Conservation (phyloP, 1,140 invertebrate species). For the Mesaphorura yosii region DNA sequence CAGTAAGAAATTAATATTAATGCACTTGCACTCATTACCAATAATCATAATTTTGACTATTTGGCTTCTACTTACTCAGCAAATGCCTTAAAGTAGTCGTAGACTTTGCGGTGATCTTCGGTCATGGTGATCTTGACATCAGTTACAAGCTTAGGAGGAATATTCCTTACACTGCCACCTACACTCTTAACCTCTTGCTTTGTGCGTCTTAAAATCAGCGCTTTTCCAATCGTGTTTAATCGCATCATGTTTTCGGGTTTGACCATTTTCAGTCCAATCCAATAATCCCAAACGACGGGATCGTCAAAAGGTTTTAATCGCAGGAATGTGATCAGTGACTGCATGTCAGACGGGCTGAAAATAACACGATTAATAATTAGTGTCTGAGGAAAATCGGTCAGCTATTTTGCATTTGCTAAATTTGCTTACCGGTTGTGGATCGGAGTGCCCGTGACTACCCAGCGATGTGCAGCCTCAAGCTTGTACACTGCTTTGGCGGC, state of each 20-base stretch:
- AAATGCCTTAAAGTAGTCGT: conserved; percentile 39
- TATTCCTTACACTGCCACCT: conserved; percentile 1
- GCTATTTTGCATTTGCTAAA: conserved; percentile 46
- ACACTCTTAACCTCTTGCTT: conserved; percentile 56
- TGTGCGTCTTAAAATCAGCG: conserved; percentile 67
- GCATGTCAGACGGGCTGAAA: conserved; percentile 22
- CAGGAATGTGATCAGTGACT: conserved; percentile 21
- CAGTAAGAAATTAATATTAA: neutral
- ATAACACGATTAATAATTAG: neutral
- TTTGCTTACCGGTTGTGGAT: conserved; percentile 88
- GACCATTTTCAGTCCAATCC: conserved; percentile 56
- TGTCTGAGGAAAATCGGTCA: neutral
- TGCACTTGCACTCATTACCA: no score
- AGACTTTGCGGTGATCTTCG: conserved; percentile 60
- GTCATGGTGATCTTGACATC: conserved; percentile 49
- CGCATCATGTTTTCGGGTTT: conserved; percentile 55
- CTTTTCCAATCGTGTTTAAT: conserved; percentile 64
- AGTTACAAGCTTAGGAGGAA: conserved; percentile 30
- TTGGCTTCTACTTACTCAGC: conserved; percentile 34
- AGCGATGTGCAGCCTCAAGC: conserved; percentile 52
- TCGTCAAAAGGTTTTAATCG: conserved; percentile 27
- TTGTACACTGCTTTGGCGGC: conserved; percentile 57
- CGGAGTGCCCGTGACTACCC: conserved; percentile 87
- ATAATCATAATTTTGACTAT: neutral
- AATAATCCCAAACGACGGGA: conserved; percentile 49